Conservation (phyloP, 2,888 invertebrate genomes). For the Leptopterna dolabrata region DNA sequence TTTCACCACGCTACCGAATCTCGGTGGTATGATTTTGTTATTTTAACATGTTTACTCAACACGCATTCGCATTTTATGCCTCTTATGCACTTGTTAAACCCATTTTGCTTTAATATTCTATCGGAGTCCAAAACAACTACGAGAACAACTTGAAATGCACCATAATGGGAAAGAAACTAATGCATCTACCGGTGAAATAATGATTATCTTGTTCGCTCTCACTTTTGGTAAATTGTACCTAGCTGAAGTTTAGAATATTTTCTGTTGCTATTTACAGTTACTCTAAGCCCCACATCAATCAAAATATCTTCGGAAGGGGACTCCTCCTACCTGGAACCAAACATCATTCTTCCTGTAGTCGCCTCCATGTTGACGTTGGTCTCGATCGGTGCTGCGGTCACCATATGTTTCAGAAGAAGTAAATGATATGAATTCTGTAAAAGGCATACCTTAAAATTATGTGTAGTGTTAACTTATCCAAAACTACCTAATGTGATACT, state of each 20-base stretch:
- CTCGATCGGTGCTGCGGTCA: constrained; percentile 63
- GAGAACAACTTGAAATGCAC: too few species aligned
- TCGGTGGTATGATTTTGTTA: constrained; percentile 52
- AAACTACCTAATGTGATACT: too few species aligned
- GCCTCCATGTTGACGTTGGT: constrained; percentile 63
- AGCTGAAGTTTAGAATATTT: background rate
- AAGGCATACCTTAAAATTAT: too few species aligned
- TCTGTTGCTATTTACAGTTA: constrained; percentile 60
- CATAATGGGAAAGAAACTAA: too few species aligned
- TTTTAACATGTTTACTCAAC: background rate
- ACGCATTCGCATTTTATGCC: too few species aligned
- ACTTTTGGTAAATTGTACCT: too few species aligned
- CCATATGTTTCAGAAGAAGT: constrained; percentile 65
- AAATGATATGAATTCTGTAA: constrained; percentile 55
- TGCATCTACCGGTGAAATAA: too few species aligned
- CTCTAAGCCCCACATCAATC: constrained; percentile 63
- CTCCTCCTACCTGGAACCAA: constrained; percentile 64
- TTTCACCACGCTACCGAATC: constrained; percentile 60
- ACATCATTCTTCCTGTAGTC: constrained; percentile 64
- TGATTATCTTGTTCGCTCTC: too few species aligned
- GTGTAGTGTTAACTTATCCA: too few species aligned
- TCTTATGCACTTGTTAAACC: too few species aligned
- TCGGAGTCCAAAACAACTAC: too few species aligned
- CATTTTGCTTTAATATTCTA: too few species aligned
- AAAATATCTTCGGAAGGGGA: constrained; percentile 61